Evolutionary conservation across 30 jellyfish, hydroid and myxozoan species (phyloP), one percentile per base, ranked within the genome.

Genomic region (Turritopsis dohrnii): DNA sequence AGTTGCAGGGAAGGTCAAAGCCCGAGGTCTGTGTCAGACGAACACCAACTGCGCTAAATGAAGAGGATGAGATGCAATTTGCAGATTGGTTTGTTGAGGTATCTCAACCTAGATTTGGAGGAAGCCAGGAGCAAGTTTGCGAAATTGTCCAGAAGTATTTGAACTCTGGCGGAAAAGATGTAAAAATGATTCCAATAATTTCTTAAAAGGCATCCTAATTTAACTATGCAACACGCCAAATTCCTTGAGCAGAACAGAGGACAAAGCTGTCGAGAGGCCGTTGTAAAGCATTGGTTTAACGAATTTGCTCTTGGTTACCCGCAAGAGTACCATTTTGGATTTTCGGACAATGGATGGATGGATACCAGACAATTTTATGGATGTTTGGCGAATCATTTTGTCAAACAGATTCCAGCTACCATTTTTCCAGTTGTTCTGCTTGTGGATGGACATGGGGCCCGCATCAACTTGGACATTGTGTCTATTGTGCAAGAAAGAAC

Each of bases 301-400:
- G 90, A 83, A 72, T 83, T 25, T 28, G 17, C 85, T 79, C 22
- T 83, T 28, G 90, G 90, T 22, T 83, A 71, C 27, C 90, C 90
- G 28, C 72, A 83, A 60, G 74, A 83, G 24, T 52, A 24, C 29
- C 71, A 21, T 71, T 1, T 82, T 82, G 86, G 89, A 23, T 71
- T 82, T 53, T 65, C 88, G 22, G 82, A 82, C 18, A 66, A 69
- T 52, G 76, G 89, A 25, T 82, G 89, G 85, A 82, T 82, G 90
- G 90, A 83, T 28, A 74, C 80, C 7, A 66, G 53, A 29, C 90
- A 83, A 28, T 83, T 83, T 54, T 83, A 71, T 74, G 86, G 66
- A 7, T 83, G 90, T 77, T 24, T 83, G 13, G 53, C 79, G 28
- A 83, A 83, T 73, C 86, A 71, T 83, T 52, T 72, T 52, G 29